phyloP scores from a whole-genome alignment of 1,140 invertebrate species.

The Papilio polyxenes region DNA sequence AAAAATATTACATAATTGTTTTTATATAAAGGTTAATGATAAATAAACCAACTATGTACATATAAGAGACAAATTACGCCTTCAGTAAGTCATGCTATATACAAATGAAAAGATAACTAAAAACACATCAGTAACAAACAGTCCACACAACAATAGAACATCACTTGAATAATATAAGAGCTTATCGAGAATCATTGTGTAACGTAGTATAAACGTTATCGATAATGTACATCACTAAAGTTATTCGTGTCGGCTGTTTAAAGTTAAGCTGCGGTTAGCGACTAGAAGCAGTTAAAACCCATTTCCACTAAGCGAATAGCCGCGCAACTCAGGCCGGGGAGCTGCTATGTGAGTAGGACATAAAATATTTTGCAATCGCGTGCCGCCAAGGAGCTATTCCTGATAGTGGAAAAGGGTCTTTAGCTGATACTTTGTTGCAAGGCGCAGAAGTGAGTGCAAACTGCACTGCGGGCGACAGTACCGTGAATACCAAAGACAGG shows the following conservation, averaged over 20 bases:
- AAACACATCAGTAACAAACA: neutral
- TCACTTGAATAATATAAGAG: conserved; percentile 27
- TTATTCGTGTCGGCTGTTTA: conserved; percentile 55
- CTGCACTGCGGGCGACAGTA: conserved; percentile 66
- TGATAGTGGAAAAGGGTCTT: conserved; percentile 14
- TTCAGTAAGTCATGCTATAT: neutral
- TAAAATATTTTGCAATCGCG: neutral
- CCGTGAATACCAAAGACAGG: conserved; percentile 49
- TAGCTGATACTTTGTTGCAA: conserved; percentile 63
- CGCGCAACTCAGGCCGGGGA: neutral
- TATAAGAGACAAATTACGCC: neutral
- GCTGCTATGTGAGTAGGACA: neutral
- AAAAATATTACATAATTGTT: neutral
- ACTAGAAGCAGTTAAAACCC: conserved; percentile 51
- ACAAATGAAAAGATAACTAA: neutral
- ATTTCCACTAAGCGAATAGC: neutral
- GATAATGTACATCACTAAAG: conserved; percentile 40
- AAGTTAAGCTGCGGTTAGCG: conserved; percentile 49
- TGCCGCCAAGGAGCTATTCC: neutral
- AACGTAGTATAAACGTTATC: conserved; percentile 8
- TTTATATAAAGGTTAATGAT: neutral
- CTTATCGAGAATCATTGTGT: conserved; percentile 16
- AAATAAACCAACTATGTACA: neutral
- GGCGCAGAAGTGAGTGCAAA: conserved; percentile 46
- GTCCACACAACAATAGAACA: conserved; percentile 18